A percentile compares a stretch with the other conserved stretches of the same genome.
These are phyloP conservation scores for Ophraella communa DNA, from an alignment of 2,888 invertebrate species.

Conservation along the genomic window DNA sequence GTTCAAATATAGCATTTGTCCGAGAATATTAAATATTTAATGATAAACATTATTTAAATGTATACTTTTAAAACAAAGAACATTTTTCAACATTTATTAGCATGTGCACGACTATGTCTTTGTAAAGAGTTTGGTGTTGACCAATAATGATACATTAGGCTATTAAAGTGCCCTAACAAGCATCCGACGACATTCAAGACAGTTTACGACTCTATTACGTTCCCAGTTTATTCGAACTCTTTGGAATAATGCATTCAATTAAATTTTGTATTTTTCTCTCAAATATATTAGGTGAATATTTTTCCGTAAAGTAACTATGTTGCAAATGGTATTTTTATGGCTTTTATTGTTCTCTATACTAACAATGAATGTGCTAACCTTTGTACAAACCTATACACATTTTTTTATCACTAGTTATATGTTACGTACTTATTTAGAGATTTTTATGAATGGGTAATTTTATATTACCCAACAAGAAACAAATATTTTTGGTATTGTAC, in stretches of 20 bases:
- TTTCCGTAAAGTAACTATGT: not conserved
- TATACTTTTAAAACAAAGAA: too few species aligned
- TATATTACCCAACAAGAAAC: too few species aligned
- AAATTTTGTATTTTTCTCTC: not conserved
- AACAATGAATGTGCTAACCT: too few species aligned
- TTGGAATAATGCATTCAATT: not conserved
- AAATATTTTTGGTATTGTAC: too few species aligned
- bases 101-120: not conserved
- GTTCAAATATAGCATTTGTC: too few species aligned
- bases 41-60: too few species aligned
- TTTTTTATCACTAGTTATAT: too few species aligned
- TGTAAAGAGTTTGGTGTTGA: not conserved
- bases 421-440: too few species aligned
- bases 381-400: too few species aligned
- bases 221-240: slow-evolving; percentile 1
- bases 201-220: slow-evolving; percentile 18
- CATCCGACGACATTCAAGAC: slow-evolving; percentile 5
- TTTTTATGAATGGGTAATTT: too few species aligned
- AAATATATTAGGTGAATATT: not conserved
- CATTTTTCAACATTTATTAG: not conserved
- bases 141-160: slow-evolving; percentile 9
- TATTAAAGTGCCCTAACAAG: slow-evolving; percentile 8
- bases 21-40: too few species aligned
- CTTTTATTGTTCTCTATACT: too few species aligned
- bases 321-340: not conserved